Conservation (phyloP, 2,888 invertebrate species). For the Scaptomyza caliginosa region DNA sequence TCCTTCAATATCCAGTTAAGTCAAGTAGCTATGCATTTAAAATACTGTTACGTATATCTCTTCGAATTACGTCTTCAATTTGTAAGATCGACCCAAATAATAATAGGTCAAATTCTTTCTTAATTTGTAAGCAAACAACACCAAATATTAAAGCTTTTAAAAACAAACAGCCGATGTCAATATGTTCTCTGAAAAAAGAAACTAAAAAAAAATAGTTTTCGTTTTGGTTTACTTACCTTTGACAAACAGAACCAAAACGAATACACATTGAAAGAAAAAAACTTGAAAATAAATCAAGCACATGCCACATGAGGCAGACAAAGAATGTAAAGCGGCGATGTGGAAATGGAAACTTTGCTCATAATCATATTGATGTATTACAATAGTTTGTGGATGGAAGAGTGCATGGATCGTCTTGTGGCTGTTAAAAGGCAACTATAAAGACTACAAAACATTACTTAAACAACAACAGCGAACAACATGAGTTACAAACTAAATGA, state of each 20-base stretch:
- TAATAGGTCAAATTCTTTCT: conserved; percentile 1
- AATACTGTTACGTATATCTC: too few species aligned
- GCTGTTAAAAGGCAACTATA: conserved; percentile 57
- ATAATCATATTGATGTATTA: conserved; percentile 80
- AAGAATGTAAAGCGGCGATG: background rate
- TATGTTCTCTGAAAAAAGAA: conserved; percentile 22
- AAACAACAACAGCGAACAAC: conserved; percentile 29
- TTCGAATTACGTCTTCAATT: too few species aligned
- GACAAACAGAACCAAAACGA: conserved; percentile 60
- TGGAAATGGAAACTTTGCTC: conserved; percentile 42
- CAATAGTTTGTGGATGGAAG: conserved; percentile 73
- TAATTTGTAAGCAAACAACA: conserved; percentile 1
- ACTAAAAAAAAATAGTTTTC: conserved; percentile 40
- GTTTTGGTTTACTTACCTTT: conserved; percentile 62
- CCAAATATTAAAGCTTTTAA: conserved; percentile 42
- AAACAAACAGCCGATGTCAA: conserved; percentile 32
- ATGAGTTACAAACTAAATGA: conserved; percentile 63
- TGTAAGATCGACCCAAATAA: conserved; percentile 1
- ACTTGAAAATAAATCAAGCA: conserved; percentile 71
- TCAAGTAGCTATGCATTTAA: too few species aligned
- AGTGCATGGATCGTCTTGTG: conserved; percentile 47
- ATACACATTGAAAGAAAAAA: conserved; percentile 40
- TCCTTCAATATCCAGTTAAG: too few species aligned
- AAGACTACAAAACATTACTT: conserved; percentile 66
- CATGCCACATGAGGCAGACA: conserved; percentile 57